phyloP scores from a whole-genome alignment of 2,797 vertebrate genomes.

The Fundulus diaphanus region DNA sequence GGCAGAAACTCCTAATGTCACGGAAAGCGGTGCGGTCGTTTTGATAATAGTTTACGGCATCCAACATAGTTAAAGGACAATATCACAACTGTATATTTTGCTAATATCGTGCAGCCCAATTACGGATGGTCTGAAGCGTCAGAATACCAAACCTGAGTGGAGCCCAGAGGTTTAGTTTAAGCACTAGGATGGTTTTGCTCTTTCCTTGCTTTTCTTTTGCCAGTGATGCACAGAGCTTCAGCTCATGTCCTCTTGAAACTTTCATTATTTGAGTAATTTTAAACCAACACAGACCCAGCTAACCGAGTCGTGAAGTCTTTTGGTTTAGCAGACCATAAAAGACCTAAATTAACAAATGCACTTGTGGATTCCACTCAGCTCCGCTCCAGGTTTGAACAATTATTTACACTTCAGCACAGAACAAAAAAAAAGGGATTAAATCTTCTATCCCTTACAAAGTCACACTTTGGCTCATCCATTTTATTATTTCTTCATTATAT shows the following conservation, averaged over 20 bases:
- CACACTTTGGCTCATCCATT: slow-evolving; percentile 54
- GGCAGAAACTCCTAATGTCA: neutral
- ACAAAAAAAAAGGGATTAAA: slow-evolving; percentile 43
- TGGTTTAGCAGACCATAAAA: slow-evolving; percentile 46
- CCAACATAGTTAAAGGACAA: neutral
- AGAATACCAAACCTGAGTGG: neutral
- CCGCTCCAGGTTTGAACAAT: slow-evolving; percentile 43
- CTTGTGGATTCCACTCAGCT: slow-evolving; percentile 41
- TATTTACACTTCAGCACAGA: slow-evolving; percentile 63
- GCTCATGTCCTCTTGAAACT: slow-evolving; percentile 29
- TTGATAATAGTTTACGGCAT: neutral
- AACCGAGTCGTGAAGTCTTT: slow-evolving; percentile 31
- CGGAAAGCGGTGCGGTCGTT: neutral
- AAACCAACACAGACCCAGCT: slow-evolving; percentile 31
- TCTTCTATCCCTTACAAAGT: slow-evolving; percentile 57
- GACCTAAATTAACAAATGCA: slow-evolving; percentile 39
- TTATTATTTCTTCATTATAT: neutral
- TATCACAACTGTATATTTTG: too few species aligned
- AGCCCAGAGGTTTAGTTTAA: neutral
- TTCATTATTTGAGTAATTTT: slow-evolving; percentile 42
- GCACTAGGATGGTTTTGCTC: neutral
- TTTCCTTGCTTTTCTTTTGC: neutral
- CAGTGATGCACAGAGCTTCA: slow-evolving; percentile 18
- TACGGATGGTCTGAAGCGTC: neutral
- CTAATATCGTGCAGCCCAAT: neutral